phyloP scores from a whole-genome alignment of 2,797 vertebrate genomes.

The Poeciliopsis turneri region DNA sequence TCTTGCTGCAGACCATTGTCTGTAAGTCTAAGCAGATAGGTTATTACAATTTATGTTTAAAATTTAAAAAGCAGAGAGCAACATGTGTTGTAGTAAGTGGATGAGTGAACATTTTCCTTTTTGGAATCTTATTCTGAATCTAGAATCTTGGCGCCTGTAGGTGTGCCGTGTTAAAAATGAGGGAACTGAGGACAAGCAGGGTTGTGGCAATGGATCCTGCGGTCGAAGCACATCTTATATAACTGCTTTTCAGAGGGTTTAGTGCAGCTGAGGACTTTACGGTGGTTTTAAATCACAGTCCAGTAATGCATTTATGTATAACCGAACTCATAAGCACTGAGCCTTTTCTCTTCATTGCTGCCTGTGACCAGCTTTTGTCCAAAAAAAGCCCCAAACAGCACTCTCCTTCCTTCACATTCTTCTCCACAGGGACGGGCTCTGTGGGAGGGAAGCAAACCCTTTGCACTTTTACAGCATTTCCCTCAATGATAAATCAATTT shows the following conservation, averaged over 20 bases:
- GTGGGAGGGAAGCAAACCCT: conserved; percentile 10
- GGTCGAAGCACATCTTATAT: not conserved
- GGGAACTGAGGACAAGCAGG: not conserved
- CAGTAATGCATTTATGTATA: conserved; percentile 6
- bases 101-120: not conserved
- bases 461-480: conserved; percentile 30
- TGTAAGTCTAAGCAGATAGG: not conserved
- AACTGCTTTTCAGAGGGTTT: not conserved
- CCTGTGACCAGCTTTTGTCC: conserved; percentile 2
- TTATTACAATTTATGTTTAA: not conserved
- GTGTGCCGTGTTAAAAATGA: not conserved
- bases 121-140: not conserved
- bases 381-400: conserved; percentile 14
- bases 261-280: not conserved
- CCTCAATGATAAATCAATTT: conserved; percentile 49
- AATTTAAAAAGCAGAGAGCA: not conserved
- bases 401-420: conserved; percentile 17
- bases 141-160: not conserved
- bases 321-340: not conserved
- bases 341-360: not conserved
- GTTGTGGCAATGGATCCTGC: not conserved
- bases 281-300: conserved; percentile 2
- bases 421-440: conserved; percentile 6
- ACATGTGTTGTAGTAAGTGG: not conserved
- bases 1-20: too few species aligned